A percentile compares a stretch with the other conserved stretches of the same genome.
phyloP scores from a whole-genome alignment of 2,888 invertebrate genomes.

The Athripsodes cinereus region DNA sequence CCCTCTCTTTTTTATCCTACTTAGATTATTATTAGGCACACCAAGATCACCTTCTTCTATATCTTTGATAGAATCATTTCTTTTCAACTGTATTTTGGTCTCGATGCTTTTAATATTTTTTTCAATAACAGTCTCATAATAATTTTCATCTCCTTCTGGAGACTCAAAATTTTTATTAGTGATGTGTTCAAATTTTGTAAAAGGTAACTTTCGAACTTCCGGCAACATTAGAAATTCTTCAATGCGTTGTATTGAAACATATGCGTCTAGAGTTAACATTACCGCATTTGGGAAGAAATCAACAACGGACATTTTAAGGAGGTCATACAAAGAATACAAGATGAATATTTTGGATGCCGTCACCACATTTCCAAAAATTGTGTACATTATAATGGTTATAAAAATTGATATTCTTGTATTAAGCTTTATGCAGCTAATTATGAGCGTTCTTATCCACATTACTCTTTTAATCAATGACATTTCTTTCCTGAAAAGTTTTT shows the following conservation, averaged over 20 bases:
- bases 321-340: slow-evolving; percentile 74
- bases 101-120: neutral
- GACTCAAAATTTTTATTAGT: neutral
- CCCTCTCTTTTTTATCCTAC: neutral
- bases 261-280: slow-evolving; percentile 67
- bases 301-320: slow-evolving; percentile 69
- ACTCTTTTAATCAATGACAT: slow-evolving; percentile 60
- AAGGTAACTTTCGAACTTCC: slow-evolving; percentile 31
- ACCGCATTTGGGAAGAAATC: slow-evolving; percentile 76
- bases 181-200: neutral
- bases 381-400: slow-evolving; percentile 63
- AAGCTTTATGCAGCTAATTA: slow-evolving; percentile 66
- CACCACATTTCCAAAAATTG: slow-evolving; percentile 57
- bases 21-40: neutral
- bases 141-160: neutral
- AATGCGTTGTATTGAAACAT: slow-evolving; percentile 66
- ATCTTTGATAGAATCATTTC: neutral
- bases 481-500: slow-evolving; percentile 51
- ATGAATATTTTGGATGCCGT: slow-evolving; percentile 74
- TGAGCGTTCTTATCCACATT: slow-evolving; percentile 60
- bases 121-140: neutral
- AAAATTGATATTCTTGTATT: slow-evolving; percentile 75
- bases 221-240: slow-evolving; percentile 55
- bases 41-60: neutral
- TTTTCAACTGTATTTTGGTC: neutral